Evolutionary conservation across 2,888 invertebrate species (phyloP), one percentile per base, ranked within the genome.

Genomic region (Nymphalis polychloros): DNA sequence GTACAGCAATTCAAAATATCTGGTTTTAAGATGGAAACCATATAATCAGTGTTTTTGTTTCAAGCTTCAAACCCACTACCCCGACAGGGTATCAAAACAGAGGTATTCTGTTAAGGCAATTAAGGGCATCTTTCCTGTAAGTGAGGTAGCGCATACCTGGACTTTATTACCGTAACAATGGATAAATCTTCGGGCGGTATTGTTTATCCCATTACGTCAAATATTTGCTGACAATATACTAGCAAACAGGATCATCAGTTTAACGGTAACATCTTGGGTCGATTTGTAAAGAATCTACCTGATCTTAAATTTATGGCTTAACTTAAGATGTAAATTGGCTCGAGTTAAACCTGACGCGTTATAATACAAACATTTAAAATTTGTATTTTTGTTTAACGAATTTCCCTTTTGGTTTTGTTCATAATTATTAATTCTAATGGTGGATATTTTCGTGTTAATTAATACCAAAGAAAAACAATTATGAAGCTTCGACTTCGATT

Each of bases 141-240:
- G 80, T 86, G 87, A 87, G 88, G 90, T 88, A 89, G 89, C 87
- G 69, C 78, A 81, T 91, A 91, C 91, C 91, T 91, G 90, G 77
- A 76, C 80, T 91, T 91, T 90, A 90, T 83, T 84, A 82, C 82
- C 65, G 76, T 75, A 73, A 86, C 85, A 85, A 85, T 82, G 76
- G 77, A 79, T 76, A 78, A 78, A 79, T 82, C 79, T 82, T 84
- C 71, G 69, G 65, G 49, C 48, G 63, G 77, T 72, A 84, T 91
- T 91, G 88, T 90, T 88, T 87, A 89, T 87, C 82, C 81, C 78
- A 85, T 91, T 92, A 90, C 90, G 89, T 91, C 87, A 90, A 85
- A 77, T 80, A 78, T 79, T 76, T 73, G 71, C 80, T 81, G 83
- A 82, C 80, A 81, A 81, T 75, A 72, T 70, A 72, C 71, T 78